Conservation (phyloP, 2,113 vertebrate genomes). For the Phylloscopus whistleri region DNA sequence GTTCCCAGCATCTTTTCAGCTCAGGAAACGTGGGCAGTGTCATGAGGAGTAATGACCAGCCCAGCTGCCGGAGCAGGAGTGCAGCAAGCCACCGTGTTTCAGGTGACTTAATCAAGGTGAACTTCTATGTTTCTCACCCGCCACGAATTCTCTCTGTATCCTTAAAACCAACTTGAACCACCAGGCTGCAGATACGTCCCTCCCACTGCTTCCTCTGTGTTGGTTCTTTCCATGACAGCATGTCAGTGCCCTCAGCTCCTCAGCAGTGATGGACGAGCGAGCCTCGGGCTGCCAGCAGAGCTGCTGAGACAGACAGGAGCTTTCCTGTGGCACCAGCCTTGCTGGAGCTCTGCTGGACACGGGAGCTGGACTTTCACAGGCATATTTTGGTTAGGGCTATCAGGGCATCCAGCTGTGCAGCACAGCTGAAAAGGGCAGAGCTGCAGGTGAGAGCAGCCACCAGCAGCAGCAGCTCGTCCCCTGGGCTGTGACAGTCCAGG, state of each 20-base stretch:
- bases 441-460: neutral
- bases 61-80: neutral
- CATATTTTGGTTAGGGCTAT: rapidly evolving
- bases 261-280: neutral
- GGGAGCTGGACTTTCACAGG: neutral
- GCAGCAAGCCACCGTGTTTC: neutral
- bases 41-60: neutral
- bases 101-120: neutral
- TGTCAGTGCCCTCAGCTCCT: neutral
- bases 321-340: neutral
- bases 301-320: neutral
- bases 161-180: neutral
- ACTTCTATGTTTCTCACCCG: neutral
- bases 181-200: neutral
- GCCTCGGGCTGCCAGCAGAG: neutral
- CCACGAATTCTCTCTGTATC: neutral
- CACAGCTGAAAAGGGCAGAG: neutral
- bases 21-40: neutral
- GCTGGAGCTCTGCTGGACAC: neutral
- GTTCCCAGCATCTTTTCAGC: neutral
- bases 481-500: neutral
- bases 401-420: neutral
- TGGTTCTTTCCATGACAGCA: neutral
- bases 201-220: neutral
- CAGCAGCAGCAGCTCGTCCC: neutral